Evolutionary conservation across 2,797 vertebrate genomes (phyloP).

Genomic region (Trematomus bernacchii): DNA sequence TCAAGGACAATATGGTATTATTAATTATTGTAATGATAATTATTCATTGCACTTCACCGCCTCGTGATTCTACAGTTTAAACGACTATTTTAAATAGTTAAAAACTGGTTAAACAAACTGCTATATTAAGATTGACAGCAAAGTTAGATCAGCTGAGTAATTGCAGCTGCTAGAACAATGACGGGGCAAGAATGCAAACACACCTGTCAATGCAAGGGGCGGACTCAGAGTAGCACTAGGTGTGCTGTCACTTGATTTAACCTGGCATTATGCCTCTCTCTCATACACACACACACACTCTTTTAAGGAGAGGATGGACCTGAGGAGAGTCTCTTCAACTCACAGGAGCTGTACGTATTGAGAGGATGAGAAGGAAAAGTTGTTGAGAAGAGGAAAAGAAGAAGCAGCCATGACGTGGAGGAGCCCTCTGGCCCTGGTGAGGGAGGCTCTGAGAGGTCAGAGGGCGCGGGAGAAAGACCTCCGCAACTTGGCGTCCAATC

Average conservation of each 20-base stretch:
- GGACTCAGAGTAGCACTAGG: constrained; percentile 48
- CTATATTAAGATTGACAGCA: constrained; percentile 4
- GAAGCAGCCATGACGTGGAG: constrained; percentile 73
- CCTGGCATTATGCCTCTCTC: constrained; percentile 32
- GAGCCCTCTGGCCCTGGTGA: constrained; percentile 73
- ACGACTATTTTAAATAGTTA: background rate
- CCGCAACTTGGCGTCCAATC: constrained; percentile 87
- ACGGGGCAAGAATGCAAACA: constrained; percentile 67
- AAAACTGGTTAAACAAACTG: background rate
- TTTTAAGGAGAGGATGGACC: constrained; percentile 15
- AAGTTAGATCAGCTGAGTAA: constrained; percentile 29
- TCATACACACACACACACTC: constrained; percentile 3
- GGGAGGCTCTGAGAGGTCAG: constrained; percentile 74
- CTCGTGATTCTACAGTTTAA: background rate
- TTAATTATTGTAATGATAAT: background rate
- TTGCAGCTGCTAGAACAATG: constrained; percentile 12
- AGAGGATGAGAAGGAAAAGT: constrained; percentile 45
- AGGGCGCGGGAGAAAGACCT: constrained; percentile 85
- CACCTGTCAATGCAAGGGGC: constrained; percentile 68
- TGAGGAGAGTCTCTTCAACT: constrained; percentile 6
- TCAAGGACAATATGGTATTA: constrained; percentile 1
- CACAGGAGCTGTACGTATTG: background rate
- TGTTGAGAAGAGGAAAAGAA: constrained; percentile 40
- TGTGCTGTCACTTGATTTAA: constrained; percentile 53
- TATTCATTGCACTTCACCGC: background rate